Percentiles rank a stretch among this genome's conserved stretches.
phyloP scores from a whole-genome alignment of 2,888 invertebrate species.

The Tigriopus californicus region DNA sequence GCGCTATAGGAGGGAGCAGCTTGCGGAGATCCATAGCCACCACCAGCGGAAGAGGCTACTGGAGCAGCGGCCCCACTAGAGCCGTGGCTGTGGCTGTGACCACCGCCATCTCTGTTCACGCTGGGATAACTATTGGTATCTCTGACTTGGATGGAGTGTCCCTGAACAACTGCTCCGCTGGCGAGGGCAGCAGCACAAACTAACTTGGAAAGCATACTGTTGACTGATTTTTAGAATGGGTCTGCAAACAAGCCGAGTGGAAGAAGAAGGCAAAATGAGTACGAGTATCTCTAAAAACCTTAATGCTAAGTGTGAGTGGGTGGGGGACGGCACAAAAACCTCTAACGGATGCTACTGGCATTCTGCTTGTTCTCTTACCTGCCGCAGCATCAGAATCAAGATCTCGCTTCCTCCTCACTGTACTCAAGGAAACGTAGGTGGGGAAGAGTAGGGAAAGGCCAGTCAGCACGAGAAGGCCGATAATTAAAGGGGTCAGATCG shows the following conservation, averaged over 20 bases:
- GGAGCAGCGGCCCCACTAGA: conserved; percentile 15
- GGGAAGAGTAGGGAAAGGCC: conserved; percentile 12
- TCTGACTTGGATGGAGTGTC: conserved; percentile 5
- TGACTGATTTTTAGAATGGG: not conserved
- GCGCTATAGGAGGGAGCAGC: conserved; percentile 19
- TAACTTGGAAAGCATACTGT: conserved; percentile 5
- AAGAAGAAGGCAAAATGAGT: too few species aligned
- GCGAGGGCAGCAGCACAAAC: conserved; percentile 5
- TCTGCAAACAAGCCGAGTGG: not conserved
- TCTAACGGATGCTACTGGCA: not conserved
- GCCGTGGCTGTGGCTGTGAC: conserved; percentile 14
- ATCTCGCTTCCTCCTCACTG: not conserved
- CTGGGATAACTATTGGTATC: conserved; percentile 1
- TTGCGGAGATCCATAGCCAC: conserved; percentile 18
- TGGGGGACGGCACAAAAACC: conserved; percentile 1
- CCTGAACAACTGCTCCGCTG: not conserved
- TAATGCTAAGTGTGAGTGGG: not conserved
- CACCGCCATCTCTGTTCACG: conserved; percentile 14
- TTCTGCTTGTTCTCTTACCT: not conserved
- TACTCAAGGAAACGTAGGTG: conserved; percentile 4
- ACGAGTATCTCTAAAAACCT: too few species aligned
- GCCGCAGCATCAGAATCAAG: not conserved
- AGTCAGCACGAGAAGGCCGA: conserved; percentile 1
- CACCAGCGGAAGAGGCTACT: conserved; percentile 17
- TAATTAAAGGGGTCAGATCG: conserved; percentile 9